Base-by-base conservation (phyloP, 2,888 invertebrate species). In the Cheilosia urbana region DNA sequence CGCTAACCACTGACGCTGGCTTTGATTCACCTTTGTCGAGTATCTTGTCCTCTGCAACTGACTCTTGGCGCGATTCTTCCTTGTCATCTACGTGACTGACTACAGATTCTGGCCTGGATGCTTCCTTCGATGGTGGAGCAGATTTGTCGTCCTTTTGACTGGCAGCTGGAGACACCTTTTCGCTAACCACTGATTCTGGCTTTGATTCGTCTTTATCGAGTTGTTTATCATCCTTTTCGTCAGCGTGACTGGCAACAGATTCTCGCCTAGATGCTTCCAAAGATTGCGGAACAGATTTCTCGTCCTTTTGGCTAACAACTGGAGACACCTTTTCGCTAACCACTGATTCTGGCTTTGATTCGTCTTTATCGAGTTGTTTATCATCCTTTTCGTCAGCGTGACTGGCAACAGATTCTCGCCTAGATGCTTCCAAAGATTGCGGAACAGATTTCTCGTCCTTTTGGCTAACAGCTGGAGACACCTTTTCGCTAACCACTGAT, bases 1-100 rank as follows among this genome's bases (percentile, higher is more conserved):
- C 45, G 81, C 71, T 2, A 63, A 57, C 24, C 24, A 24, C 24
- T 24, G 24, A 24, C 24, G 4, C 0, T 78, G 45, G 85, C 5
- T 13, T n/a, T 71, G 11, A 92, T 69, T 91, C 91, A 5, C 81
- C 85, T 9, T 83, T 88, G 5, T 84, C 72, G 4, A 13, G 21
- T 51, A 60, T 63, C 40, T 49, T 66, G 17, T 19, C 45, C 7
- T n/a, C n/a, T n/a, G n/a, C n/a, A n/a, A n/a, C n/a, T n/a, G n/a
- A n/a, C n/a, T n/a, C n/a, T n/a, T n/a, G n/a, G n/a, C n/a, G n/a
- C n/a, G n/a, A n/a, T n/a, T n/a, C n/a, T n/a, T 60, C 71, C 24
- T 66, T 68, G 0, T 71, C 55, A 2, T 66, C 82, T 0, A 34
- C 84, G 0, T 58, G 34, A 6, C 66, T 80, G 1, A 19, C 82